A percentile compares a stretch with the other conserved stretches of the same genome.
Conservation (phyloP, 2,888 invertebrate species). For the Lamellibrachia columna region DNA sequence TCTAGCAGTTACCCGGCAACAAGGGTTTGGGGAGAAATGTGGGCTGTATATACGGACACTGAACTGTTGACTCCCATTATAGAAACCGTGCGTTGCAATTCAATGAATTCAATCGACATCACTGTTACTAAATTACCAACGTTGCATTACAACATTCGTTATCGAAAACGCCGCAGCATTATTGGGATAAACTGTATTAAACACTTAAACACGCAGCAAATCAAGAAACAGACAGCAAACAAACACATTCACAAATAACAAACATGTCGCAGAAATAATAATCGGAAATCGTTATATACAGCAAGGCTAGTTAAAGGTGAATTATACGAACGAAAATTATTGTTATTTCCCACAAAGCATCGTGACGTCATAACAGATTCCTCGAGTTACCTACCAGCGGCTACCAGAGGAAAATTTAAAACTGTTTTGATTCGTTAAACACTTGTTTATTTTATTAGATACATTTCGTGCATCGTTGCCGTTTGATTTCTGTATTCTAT, state of each 20-base stretch:
- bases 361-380: background rate
- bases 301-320: background rate
- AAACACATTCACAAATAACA: background rate
- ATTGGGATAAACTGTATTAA: background rate
- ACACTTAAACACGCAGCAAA: background rate
- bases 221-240: background rate
- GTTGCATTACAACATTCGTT: background rate
- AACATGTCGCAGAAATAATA: background rate
- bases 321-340: background rate
- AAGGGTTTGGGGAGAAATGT: background rate
- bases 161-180: background rate
- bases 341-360: background rate
- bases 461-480: conserved; percentile 11
- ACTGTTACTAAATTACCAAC: background rate
- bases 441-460: background rate
- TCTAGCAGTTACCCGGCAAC: background rate
- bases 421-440: conserved; percentile 10
- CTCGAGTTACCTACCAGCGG: background rate
- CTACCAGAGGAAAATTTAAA: background rate
- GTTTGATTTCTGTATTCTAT: background rate
- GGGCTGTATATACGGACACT: background rate
- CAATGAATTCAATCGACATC: background rate
- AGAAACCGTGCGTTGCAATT: background rate
- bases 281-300: background rate
- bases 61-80: background rate